phyloP scores from a whole-genome alignment of 1,140 invertebrate genomes.

The Drosophila kikkawai region DNA sequence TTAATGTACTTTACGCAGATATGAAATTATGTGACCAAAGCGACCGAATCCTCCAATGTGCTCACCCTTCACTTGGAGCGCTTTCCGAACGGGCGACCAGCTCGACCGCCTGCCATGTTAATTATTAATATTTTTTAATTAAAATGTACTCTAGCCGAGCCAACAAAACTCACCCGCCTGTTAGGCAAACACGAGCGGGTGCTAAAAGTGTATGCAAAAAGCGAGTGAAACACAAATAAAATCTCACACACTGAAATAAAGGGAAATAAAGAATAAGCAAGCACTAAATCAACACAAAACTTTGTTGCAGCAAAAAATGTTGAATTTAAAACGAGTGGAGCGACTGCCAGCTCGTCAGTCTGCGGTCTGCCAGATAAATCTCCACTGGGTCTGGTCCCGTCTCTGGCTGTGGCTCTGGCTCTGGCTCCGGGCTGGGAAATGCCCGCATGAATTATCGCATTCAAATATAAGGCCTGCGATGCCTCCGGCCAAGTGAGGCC shows the following conservation, averaged over 20 bases:
- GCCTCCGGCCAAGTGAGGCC: slow-evolving; percentile 25
- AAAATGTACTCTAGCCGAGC: slow-evolving; percentile 60
- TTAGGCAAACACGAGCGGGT: slow-evolving; percentile 48
- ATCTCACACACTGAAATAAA: slow-evolving; percentile 30
- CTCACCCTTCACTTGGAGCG: slow-evolving; percentile 18
- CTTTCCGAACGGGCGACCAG: not conserved
- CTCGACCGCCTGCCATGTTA: slow-evolving; percentile 52
- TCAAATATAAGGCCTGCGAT: slow-evolving; percentile 51
- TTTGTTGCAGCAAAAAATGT: slow-evolving; percentile 29
- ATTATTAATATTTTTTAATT: slow-evolving; percentile 80
- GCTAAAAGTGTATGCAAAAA: slow-evolving; percentile 29
- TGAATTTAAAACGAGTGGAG: slow-evolving; percentile 38
- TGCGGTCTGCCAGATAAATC: slow-evolving; percentile 53
- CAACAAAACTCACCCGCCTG: slow-evolving; percentile 41
- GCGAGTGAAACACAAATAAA: slow-evolving; percentile 30
- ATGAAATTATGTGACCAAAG: slow-evolving; percentile 66
- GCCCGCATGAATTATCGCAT: slow-evolving; percentile 57
- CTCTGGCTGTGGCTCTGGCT: slow-evolving; percentile 15
- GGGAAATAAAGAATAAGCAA: slow-evolving; percentile 49
- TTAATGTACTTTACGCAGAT: slow-evolving; percentile 77
- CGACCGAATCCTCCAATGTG: slow-evolving; percentile 25
- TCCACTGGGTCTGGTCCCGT: slow-evolving; percentile 26
- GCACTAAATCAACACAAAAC: slow-evolving; percentile 49
- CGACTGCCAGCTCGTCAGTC: slow-evolving; percentile 36
- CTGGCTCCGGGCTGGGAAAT: slow-evolving; percentile 41